Evolutionary conservation across 2,888 invertebrate genomes (phyloP).

Genomic region (Orthosia gracilis): DNA sequence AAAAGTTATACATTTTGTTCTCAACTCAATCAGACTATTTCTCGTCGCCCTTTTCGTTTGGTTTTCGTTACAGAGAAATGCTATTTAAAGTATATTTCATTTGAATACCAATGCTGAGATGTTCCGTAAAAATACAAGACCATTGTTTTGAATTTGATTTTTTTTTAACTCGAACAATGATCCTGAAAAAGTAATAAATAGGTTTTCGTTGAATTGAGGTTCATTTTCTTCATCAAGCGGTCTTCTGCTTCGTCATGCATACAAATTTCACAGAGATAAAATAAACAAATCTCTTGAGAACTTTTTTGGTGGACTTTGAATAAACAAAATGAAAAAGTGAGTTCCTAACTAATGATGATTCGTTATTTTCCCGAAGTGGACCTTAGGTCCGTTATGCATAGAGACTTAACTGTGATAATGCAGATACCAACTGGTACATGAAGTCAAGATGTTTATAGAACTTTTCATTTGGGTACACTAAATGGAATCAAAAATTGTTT

Average conservation of each 20-base stretch:
- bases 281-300: background rate
- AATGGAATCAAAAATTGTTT: too few species aligned
- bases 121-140: constrained; percentile 21
- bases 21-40: constrained; percentile 53
- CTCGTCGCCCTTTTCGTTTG: constrained; percentile 38
- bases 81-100: constrained; percentile 50
- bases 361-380: background rate
- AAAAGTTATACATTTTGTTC: constrained; percentile 1
- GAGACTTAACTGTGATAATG: background rate
- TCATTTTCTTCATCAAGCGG: background rate
- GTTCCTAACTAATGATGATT: background rate
- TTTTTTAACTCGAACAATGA: background rate
- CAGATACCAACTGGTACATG: background rate
- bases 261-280: background rate
- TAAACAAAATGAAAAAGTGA: too few species aligned
- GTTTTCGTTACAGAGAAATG: constrained; percentile 44
- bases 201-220: background rate
- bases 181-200: background rate
- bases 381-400: background rate
- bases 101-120: constrained; percentile 56
- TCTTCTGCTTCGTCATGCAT: background rate
- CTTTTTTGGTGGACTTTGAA: background rate
- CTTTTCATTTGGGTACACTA: too few species aligned
- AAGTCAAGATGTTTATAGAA: too few species aligned
- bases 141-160: constrained; percentile 7